Evolutionary conservation across 2,113 vertebrate genomes (phyloP).

Genomic region (Catharus bicknelli): DNA sequence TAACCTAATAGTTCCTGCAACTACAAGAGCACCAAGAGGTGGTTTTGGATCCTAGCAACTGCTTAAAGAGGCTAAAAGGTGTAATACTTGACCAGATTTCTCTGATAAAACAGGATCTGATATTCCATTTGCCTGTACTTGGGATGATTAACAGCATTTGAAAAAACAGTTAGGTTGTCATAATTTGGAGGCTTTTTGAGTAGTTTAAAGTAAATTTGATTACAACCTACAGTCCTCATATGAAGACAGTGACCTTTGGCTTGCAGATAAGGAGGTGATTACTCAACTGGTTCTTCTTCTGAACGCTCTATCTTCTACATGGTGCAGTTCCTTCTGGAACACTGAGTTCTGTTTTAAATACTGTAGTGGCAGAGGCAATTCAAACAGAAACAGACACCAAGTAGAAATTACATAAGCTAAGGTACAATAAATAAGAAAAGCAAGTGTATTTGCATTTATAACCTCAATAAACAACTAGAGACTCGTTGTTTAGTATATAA

Average conservation of each 20-base stretch:
- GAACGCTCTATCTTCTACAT: neutral
- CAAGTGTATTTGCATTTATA: neutral
- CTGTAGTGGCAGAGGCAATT: neutral
- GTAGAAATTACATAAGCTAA: neutral
- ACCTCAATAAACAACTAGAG: neutral
- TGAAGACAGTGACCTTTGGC: slow-evolving; percentile 31
- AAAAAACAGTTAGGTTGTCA: neutral
- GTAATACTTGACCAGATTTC: neutral
- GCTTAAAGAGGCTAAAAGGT: neutral
- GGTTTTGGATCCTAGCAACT: neutral
- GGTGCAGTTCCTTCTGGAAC: neutral
- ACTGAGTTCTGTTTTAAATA: neutral
- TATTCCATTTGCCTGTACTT: neutral
- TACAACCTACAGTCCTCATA: neutral
- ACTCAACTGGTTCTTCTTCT: neutral
- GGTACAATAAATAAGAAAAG: neutral
- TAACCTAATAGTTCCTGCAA: slow-evolving; percentile 31
- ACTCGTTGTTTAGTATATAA: neutral
- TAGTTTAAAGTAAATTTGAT: slow-evolving; percentile 28
- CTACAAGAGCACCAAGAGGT: neutral
- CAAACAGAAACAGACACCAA: neutral
- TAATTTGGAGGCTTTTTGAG: slow-evolving; percentile 24
- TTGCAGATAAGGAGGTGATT: neutral
- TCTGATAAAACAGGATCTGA: neutral
- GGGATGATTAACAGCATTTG: slow-evolving; percentile 15